A percentile compares a stretch with the other conserved stretches of the same genome.
These are phyloP conservation scores for Craseonycteris thonglongyai DNA, from an alignment of 2,113 vertebrate genomes.

Conservation along the genomic window DNA sequence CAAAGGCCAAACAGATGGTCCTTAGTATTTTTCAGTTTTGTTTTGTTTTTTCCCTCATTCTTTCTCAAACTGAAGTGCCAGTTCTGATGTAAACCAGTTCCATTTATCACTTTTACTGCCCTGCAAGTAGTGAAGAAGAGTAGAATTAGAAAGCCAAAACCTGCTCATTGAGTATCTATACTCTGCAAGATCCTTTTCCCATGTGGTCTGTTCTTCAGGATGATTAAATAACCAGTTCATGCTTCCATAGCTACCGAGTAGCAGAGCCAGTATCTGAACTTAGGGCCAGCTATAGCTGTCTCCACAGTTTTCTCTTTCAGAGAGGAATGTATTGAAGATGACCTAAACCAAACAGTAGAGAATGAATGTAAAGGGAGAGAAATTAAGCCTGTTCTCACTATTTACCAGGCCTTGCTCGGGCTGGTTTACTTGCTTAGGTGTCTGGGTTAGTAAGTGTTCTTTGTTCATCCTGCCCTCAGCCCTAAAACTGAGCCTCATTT, in stretches of 20 bases:
- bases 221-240: not conserved
- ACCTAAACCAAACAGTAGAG: not conserved
- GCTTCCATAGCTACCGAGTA: not conserved
- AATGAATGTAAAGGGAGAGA: not conserved
- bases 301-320: not conserved
- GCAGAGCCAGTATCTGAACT: not conserved
- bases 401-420: not conserved
- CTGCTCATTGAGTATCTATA: not conserved
- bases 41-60: not conserved
- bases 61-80: not conserved
- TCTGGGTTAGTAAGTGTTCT: not conserved
- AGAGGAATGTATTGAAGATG: not conserved
- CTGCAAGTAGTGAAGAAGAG: not conserved
- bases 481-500: not conserved
- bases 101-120: not conserved
- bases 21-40: not conserved
- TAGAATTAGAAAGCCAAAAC: not conserved
- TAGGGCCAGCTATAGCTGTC: not conserved
- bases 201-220: not conserved
- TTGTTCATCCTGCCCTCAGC: not conserved
- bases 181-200: not conserved
- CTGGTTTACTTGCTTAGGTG: not conserved
- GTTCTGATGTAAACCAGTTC: not conserved
- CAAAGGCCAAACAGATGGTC: not conserved
- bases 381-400: not conserved